Base-by-base conservation (phyloP, 37 sponge, comb jelly and placozoan genomes). In the Ephydatia muelleri region DNA sequence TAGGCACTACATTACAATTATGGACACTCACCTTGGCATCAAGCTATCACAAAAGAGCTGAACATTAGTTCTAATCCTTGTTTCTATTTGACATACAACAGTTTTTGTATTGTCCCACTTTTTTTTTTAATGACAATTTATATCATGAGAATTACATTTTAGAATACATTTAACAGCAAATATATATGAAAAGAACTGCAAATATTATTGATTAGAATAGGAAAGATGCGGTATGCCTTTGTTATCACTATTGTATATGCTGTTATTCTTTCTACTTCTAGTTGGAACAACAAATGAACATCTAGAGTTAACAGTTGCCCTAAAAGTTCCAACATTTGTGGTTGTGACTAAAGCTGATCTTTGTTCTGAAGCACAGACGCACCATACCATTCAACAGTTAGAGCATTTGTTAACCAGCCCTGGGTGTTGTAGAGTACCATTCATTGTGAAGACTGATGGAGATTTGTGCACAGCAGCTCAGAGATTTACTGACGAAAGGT, bases 281-380 rank as follows among this genome's bases (percentile, higher is more conserved):
- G 96, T 90, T 70, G 97, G 86, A 14, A 97, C 99, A 80, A 87
- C 96, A n/a, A 76, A 91, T 48, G 94, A 95, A 4, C 99, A 99
- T 73, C 82, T 97, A 40, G 89, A 95, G 14, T 93, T 92, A 47
- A 84, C 96, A 13, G 79, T 91, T 40, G 97, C 99, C 9, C 80
- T 99, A 82, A 43, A 86, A 6, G 88, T 99, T 32, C 92, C 94
- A 16, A 88, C 85, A 2, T 93, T 92, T 83, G 91, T 99, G 66
- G 96, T 97, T 14, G 89, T 99, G 21, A 97, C 93, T 30, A 99
- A 99, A 73, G 86, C 82, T 23, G 99, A 99, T 70, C 88, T 88
- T 48, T 97, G 96, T 69, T 47, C 80, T 26, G 43, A 32, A 65
- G 81, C 85, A 29, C 81, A 86, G 71, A 39, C 86, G 70, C 31